Base-by-base conservation (phyloP, 1,140 invertebrate genomes). In the Drosophila tani region DNA sequence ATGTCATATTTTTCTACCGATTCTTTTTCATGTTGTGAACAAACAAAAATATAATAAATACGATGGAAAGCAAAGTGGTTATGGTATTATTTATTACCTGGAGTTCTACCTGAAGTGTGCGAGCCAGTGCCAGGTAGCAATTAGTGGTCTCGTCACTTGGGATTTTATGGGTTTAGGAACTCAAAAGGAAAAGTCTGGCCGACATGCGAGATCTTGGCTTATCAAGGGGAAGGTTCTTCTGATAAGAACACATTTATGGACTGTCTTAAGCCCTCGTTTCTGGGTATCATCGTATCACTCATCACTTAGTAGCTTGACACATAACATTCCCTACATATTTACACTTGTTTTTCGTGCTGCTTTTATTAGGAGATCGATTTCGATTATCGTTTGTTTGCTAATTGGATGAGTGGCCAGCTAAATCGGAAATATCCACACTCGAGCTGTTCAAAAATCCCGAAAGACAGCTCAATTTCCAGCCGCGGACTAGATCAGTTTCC, bases 1-100 rank as follows among this genome's bases (percentile, higher is more conserved):
- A 86, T 83, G 73, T 84, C 85, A 88, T 88, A 88, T 88, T 88
- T 88, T 88, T 88, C 84, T 88, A 88, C 85, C 77, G 84, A 84
- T 88, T 84, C 81, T 88, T 88, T 88, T 88, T 84, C 77, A 90
- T 90, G 84, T 88, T 88, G 84, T 88, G 64, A 88, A 87, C 66
- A 76, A 86, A 75, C 74, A 56, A 47, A 56, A 47, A 55, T 62
- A 63, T 47, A 70, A 65, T 65, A 87, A 79, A 69, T 47, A 43
- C 32, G 14, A 78, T 55, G 46, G 64, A 75, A 82, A 79, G 43
- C 43, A 66, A 78, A 53, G 24, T 11, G 46, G n/a, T n/a, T n/a
- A n/a, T n/a, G n/a, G 53, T 64, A 15, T 24, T 9, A 24, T 9
- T 38, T 58, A 57, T 40, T 81, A 63, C 27, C 62, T 74, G 45